Percentiles rank a stretch among this genome's conserved stretches.
These are phyloP conservation scores for Seriola dumerili DNA, from an alignment of 2,113 vertebrate species.

Conservation along the genomic window DNA sequence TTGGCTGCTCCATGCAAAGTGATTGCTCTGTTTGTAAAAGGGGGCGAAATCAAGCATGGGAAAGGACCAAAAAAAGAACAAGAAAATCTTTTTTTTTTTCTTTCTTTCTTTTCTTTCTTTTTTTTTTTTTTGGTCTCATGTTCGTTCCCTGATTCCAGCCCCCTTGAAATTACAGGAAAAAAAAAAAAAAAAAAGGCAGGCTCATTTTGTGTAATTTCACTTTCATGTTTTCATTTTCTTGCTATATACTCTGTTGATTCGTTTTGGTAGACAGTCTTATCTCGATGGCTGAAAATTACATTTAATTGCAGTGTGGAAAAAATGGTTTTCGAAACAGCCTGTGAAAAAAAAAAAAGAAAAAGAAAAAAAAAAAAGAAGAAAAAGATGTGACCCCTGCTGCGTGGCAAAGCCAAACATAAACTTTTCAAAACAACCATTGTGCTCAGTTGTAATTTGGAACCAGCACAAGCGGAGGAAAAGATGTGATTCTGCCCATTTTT, in stretches of 20 bases:
- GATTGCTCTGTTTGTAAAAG: conserved; percentile 42
- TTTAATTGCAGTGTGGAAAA: conserved; percentile 77
- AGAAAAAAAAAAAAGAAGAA: background rate
- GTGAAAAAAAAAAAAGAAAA: conserved; percentile 15
- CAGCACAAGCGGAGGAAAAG: background rate
- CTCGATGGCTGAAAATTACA: conserved; percentile 75
- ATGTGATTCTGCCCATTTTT: conserved; percentile 25
- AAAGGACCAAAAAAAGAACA: conserved; percentile 38
- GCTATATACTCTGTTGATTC: conserved; percentile 68
- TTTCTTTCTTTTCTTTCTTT: background rate
- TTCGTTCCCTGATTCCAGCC: conserved; percentile 63
- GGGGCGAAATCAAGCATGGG: conserved; percentile 31
- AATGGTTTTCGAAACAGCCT: conserved; percentile 58
- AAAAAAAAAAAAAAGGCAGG: conserved; percentile 43
- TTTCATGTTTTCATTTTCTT: conserved; percentile 79
- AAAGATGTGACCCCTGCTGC: conserved; percentile 32
- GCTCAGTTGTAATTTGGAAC: conserved; percentile 27
- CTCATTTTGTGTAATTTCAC: conserved; percentile 80
- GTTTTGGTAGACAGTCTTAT: conserved; percentile 79
- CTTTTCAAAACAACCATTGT: conserved; percentile 35
- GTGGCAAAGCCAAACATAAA: conserved; percentile 47
- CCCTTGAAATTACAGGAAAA: conserved; percentile 71
- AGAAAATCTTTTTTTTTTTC: background rate
- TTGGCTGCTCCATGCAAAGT: conserved; percentile 27
- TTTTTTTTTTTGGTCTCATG: conserved; percentile 20